These are phyloP conservation scores for Pheosia tremula DNA, from an alignment of 2,888 invertebrate genomes.

Conservation along the genomic window DNA sequence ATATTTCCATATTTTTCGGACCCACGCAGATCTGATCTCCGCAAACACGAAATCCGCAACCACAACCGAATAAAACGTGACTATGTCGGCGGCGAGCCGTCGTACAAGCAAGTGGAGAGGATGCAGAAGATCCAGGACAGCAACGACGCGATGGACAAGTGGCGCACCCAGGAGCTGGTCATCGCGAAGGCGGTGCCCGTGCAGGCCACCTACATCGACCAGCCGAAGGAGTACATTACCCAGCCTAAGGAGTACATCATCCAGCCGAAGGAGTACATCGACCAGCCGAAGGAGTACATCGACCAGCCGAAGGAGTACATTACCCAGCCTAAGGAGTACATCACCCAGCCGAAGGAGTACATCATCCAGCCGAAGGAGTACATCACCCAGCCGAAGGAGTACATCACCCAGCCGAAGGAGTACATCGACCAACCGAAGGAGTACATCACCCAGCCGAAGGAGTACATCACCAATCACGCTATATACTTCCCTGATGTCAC, in stretches of 20 bases:
- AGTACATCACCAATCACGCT: constrained; percentile 56
- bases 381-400: constrained; percentile 60
- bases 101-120: constrained; percentile 74
- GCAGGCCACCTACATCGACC: constrained; percentile 64
- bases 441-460: constrained; percentile 64
- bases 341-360: constrained; percentile 27
- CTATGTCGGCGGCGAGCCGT: constrained; percentile 76
- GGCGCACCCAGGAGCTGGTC: constrained; percentile 40
- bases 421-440: constrained; percentile 62
- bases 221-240: constrained; percentile 57
- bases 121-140: constrained; percentile 63
- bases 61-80: constrained; percentile 78
- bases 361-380: constrained; percentile 61
- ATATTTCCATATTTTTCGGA: not conserved
- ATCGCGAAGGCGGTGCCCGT: constrained; percentile 41
- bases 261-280: too few species aligned
- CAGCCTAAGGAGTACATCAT: too few species aligned
- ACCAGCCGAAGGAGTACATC: too few species aligned
- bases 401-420: constrained; percentile 58
- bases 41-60: constrained; percentile 76
- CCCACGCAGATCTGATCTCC: constrained; percentile 65
- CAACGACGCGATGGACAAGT: constrained; percentile 44
- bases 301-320: too few species aligned
- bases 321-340: constrained; percentile 37
- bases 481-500: constrained; percentile 70